Base-by-base conservation (phyloP, 2,113 vertebrate genomes). In the Sprattus sprattus region DNA sequence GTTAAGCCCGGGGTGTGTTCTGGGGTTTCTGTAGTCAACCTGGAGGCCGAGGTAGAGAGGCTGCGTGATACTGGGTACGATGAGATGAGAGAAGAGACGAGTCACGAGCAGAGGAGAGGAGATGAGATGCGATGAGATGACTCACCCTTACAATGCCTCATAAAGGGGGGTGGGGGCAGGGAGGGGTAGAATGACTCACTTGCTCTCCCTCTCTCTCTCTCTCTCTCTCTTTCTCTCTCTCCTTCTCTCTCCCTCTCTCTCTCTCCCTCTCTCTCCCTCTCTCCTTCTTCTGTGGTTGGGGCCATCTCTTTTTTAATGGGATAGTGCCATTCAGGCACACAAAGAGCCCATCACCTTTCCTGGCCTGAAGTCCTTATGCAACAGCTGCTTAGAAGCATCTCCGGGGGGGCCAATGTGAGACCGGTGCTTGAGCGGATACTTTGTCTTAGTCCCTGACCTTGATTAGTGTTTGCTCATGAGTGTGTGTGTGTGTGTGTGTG, bases 91-190 rank as follows among this genome's bases (percentile, higher is more conserved):
- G 71, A 18, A 64, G 7, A 39, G 15, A 16, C 10, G 7, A 25
- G 64, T 39, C 39, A 39, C 39, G 39, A 39, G 39, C 39, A 67
- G 71, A 32, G 13, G 71, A 39, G 67, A 15, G 25, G 28, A 78
- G 28, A 39, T 4, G 28, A 10, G 28, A 39, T 11, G 28, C 11
- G 28, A 60, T 82, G 45, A 85, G 84, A 83, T 89, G 88, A 89
- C 85, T 91, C 84, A 86, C 86, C 52, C 85, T 47, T 60, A 75
- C 88, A 88, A 85, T 85, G 82, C 54, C 25, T 82, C 46, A 46
- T 50, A 85, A 86, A 44, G 84, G 84, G 15, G 2, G n/a, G 25
- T 6, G 64, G 64, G 64, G 25, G 60, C 22, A 9, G 60, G 25
- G 67, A 13, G 67, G 67, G 67, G 25, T 39, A 0, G 32, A 32